Evolutionary conservation across 1,140 invertebrate species (phyloP).

Genomic region (Diplogasteroides magnus): DNA sequence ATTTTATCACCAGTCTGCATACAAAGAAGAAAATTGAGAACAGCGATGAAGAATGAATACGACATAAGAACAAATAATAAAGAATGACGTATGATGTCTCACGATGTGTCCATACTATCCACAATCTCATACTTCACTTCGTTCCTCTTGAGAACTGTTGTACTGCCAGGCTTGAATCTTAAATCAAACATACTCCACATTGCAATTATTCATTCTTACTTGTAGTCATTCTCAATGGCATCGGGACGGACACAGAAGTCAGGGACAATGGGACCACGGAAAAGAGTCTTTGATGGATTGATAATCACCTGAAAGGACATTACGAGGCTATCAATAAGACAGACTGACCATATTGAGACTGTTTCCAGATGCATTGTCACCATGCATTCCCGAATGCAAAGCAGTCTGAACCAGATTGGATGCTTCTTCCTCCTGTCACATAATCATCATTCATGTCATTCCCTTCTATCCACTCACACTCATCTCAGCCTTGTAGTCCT

Average conservation of each 20-base stretch:
- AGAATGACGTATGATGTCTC: too few species aligned
- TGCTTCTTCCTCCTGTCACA: constrained; percentile 74
- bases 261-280: constrained; percentile 66
- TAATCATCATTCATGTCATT: background rate
- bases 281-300: constrained; percentile 67
- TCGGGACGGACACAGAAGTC: constrained; percentile 45
- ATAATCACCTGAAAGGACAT: too few species aligned
- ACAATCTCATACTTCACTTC: constrained; percentile 49
- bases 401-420: constrained; percentile 83
- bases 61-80: too few species aligned
- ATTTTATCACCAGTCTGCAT: too few species aligned
- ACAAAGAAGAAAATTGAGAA: too few species aligned
- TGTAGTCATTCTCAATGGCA: constrained; percentile 40
- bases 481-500: constrained; percentile 77
- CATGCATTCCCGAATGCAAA: constrained; percentile 89
- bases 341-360: constrained; percentile 89
- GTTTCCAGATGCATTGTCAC: constrained; percentile 91
- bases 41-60: too few species aligned
- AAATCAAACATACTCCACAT: too few species aligned
- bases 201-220: constrained; percentile 43
- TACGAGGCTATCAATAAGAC: too few species aligned
- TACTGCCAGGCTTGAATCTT: too few species aligned
- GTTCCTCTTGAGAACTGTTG: constrained; percentile 47
- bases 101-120: constrained; percentile 50
- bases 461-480: constrained; percentile 57